Evolutionary conservation across 1,140 invertebrate species (phyloP), one percentile per base, ranked within the genome.

Genomic region (Zaprionus africanus): DNA sequence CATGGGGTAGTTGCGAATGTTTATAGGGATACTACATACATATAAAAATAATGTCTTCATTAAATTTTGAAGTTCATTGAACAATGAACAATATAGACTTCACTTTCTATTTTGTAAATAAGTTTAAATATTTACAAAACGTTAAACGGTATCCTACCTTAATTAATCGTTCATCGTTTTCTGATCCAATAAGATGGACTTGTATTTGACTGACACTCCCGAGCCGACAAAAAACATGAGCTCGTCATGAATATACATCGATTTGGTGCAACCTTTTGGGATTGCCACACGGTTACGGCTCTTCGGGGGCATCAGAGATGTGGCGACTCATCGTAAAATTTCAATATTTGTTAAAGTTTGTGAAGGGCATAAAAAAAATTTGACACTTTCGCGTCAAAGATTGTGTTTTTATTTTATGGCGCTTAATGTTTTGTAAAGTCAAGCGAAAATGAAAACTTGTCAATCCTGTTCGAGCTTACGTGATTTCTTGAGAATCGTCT

Each of bases 311-410:
- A 69, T 60, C 41, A 57, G 11, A n/a, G n/a, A 54, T 46, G 1
- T 7, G 19, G 19, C 46, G 19, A 51, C 38, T 61, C 31, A 61
- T 78, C 72, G 73, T 77, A 71, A 59, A 83, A 65, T 54, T 80
- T 64, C 51, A 46, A 68, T 77, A 58, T 80, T 80, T 72, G 75
- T 87, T 87, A 69, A 77, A 88, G 77, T 83, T 73, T 66, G 68
- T 77, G 82, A 86, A 86, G 80, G 80, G 82, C 82, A 87, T 80
- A 51, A 77, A 78, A 81, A 83, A 83, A 77, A 87, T 88, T 88
- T 88, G 83, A 86, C 83, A 88, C 83, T 86, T 83, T 82, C 62
- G 61, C 53, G 67, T 77, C 65, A 71, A 67, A 68, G 38, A 51
- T 38, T 79, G 65, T 12, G 15, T 51, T 51, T 51, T 51, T 19